Base-by-base conservation (phyloP, 2,113 vertebrate species). In the Polyodon spathula region DNA sequence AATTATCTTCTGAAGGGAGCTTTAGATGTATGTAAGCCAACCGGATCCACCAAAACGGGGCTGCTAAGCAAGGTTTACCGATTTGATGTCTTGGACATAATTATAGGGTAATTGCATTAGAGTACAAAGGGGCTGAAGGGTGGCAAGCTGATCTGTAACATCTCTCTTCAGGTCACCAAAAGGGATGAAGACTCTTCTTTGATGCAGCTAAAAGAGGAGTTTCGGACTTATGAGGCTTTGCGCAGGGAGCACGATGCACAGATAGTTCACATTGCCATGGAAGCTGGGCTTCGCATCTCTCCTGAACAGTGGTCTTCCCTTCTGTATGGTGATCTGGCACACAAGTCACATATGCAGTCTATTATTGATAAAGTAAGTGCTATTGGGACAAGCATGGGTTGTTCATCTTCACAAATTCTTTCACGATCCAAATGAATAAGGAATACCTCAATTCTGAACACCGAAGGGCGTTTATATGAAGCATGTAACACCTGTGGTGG, bases 341-440 rank as follows among this genome's bases (percentile, higher is more conserved):
- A 97, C 79, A 98, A 98, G 77, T 98, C 95, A 46, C 95, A 98
- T 75, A 98, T 98, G 95, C 95, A 98, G 70, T 98, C 95, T 59
- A 98, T 98, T 77, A 98, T 98, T 66, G 95, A 98, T 80, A 98
- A 98, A 93, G 94, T 97, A 51, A 6, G n/a, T n/a, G n/a, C n/a
- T n/a, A n/a, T n/a, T n/a, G n/a, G n/a, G n/a, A n/a, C n/a, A n/a
- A n/a, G n/a, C n/a, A n/a, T n/a, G n/a, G n/a, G n/a, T n/a, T n/a
- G n/a, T n/a, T n/a, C n/a, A n/a, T n/a, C n/a, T n/a, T n/a, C n/a
- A n/a, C n/a, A n/a, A n/a, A n/a, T n/a, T n/a, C n/a, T n/a, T n/a
- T n/a, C n/a, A n/a, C n/a, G n/a, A n/a, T n/a, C n/a, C n/a, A n/a
- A n/a, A n/a, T n/a, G n/a, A n/a, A n/a, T n/a, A n/a, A n/a, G n/a